These are phyloP conservation scores for Drosophila murphyi DNA, from an alignment of 1,140 invertebrate genomes.

Conservation along the genomic window DNA sequence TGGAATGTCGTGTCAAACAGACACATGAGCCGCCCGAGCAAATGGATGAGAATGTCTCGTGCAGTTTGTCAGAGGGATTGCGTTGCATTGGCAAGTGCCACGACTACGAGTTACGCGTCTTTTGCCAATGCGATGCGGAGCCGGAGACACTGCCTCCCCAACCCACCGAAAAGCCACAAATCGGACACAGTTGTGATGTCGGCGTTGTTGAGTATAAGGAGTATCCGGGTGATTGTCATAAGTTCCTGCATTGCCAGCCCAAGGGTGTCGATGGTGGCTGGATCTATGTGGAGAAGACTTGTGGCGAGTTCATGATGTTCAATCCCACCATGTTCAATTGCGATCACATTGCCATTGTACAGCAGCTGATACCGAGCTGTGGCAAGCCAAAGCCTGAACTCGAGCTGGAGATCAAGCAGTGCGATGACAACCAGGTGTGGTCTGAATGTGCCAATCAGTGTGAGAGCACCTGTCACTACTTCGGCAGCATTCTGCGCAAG, in stretches of 20 bases:
- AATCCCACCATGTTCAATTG: conserved; percentile 87
- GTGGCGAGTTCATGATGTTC: conserved; percentile 87
- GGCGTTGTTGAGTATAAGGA: conserved; percentile 76
- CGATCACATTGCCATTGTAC: conserved; percentile 87
- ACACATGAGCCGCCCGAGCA: conserved; percentile 87
- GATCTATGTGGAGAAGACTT: conserved; percentile 86
- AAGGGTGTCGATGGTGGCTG: conserved; percentile 61
- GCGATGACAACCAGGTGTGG: conserved; percentile 84
- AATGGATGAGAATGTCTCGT: conserved; percentile 90
- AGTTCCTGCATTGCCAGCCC: conserved; percentile 87
- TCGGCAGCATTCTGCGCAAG: conserved; percentile 72
- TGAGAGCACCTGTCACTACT: conserved; percentile 87
- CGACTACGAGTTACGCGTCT: conserved; percentile 91
- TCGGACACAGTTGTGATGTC: conserved; percentile 61
- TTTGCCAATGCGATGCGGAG: conserved; percentile 87
- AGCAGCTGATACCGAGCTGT: conserved; percentile 87
- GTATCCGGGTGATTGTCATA: conserved; percentile 86
- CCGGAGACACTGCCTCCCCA: conserved; percentile 26
- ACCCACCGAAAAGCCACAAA: conserved; percentile 56
- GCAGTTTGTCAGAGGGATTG: conserved; percentile 89
- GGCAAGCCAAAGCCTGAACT: conserved; percentile 40
- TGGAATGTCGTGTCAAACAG: conserved; percentile 89
- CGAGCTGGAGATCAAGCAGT: conserved; percentile 47
- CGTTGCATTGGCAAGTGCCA: conserved; percentile 87
- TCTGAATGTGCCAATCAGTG: conserved; percentile 88